phyloP scores from a whole-genome alignment of 2,888 invertebrate species.

The Iselma pallidipennis region DNA sequence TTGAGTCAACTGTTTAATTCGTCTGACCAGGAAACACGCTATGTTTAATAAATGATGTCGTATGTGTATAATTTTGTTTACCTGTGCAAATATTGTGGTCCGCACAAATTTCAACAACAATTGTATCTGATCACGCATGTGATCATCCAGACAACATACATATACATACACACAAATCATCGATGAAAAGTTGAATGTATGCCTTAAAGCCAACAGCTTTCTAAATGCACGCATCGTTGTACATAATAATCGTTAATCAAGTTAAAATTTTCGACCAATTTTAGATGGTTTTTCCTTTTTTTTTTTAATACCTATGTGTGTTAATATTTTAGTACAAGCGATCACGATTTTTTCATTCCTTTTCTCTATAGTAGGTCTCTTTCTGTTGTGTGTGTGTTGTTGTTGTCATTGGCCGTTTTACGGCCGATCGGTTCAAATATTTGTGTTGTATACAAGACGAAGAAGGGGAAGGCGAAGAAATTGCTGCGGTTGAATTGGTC shows the following conservation, averaged over 20 bases:
- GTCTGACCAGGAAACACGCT: conserved; percentile 18
- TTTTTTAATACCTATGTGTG: background rate
- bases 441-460: conserved; percentile 26
- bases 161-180: background rate
- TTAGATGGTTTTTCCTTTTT: background rate
- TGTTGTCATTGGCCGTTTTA: conserved; percentile 8
- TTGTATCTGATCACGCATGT: conserved; percentile 13
- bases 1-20: conserved; percentile 15
- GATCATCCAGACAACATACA: background rate
- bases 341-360: background rate
- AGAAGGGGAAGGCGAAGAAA: conserved; percentile 24
- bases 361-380: background rate
- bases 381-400: background rate
- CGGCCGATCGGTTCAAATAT: conserved; percentile 33
- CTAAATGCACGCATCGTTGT: background rate
- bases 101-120: conserved; percentile 13
- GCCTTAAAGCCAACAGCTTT: background rate
- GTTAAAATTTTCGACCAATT: background rate
- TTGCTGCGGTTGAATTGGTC: conserved; percentile 37
- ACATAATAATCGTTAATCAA: background rate
- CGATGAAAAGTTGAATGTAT: background rate
- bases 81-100: conserved; percentile 23
- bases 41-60: conserved; percentile 22
- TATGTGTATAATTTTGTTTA: conserved; percentile 21
- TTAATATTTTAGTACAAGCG: background rate